Evolutionary conservation across 2,797 vertebrate species (phyloP).

Genomic region (Psittacula echo): DNA sequence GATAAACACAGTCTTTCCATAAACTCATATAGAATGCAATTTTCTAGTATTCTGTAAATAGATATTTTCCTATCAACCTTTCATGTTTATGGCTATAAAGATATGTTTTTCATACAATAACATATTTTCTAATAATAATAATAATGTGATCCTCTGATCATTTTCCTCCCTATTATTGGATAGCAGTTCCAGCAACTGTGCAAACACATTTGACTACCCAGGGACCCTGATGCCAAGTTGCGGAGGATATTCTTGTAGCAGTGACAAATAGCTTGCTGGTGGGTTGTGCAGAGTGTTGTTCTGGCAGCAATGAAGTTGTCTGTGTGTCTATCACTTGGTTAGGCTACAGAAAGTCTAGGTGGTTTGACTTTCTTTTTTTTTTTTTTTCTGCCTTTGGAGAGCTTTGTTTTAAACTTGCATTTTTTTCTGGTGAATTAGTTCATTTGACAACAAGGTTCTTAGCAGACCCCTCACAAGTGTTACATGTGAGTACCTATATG

Average conservation of each 20-base stretch:
- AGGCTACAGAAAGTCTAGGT: conserved; percentile 76
- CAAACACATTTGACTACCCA: conserved; percentile 77
- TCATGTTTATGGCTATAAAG: conserved; percentile 68
- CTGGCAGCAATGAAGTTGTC: conserved; percentile 79
- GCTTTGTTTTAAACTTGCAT: conserved; percentile 73
- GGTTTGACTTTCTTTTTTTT: conserved; percentile 38
- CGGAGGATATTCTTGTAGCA: conserved; percentile 80
- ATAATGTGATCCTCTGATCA: conserved; percentile 67
- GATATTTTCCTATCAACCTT: conserved; percentile 30
- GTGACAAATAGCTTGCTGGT: conserved; percentile 80
- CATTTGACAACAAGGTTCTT: conserved; percentile 62
- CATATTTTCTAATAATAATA: conserved; percentile 70
- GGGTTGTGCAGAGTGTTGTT: conserved; percentile 77
- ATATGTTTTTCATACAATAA: conserved; percentile 70
- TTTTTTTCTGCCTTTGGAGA: conserved; percentile 38
- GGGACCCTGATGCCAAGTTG: conserved; percentile 77
- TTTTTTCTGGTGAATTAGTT: conserved; percentile 71
- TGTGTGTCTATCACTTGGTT: conserved; percentile 81
- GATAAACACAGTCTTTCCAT: neutral
- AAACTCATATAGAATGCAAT: neutral
- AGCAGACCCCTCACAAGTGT: conserved; percentile 64
- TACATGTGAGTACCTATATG: conserved; percentile 74
- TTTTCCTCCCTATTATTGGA: conserved; percentile 61
- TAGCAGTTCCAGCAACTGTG: conserved; percentile 57
- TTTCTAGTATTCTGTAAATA: conserved; percentile 36